Conservation (phyloP, 2,888 invertebrate genomes). For the Dermolepida albohirtum region DNA sequence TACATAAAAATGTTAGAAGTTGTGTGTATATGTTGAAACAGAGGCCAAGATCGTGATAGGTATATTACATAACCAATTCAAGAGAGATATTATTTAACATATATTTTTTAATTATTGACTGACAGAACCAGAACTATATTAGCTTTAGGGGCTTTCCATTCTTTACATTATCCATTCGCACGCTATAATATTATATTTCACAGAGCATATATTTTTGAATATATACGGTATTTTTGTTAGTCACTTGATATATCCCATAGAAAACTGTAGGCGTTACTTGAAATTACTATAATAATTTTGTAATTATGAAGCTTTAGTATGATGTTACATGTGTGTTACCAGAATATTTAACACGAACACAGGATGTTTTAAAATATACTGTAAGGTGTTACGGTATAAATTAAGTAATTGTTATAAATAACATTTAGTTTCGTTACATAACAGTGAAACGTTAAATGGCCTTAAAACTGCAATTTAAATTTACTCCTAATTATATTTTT, state of each 20-base stretch:
- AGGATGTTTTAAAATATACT: too few species aligned
- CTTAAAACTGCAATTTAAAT: too few species aligned
- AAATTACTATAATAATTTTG: slow-evolving; percentile 30
- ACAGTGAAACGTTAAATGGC: too few species aligned
- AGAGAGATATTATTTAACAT: slow-evolving; percentile 45
- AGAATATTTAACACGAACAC: too few species aligned
- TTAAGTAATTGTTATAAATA: too few species aligned
- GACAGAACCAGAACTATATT: slow-evolving; percentile 42
- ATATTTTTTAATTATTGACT: slow-evolving; percentile 45
- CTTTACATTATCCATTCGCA: slow-evolving; percentile 23
- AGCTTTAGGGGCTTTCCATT: slow-evolving; percentile 25
- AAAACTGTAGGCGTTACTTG: slow-evolving; percentile 26
- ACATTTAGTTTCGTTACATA: too few species aligned
- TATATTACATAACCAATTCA: slow-evolving; percentile 45
- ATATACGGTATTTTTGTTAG: slow-evolving; percentile 13
- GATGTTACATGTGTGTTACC: too few species aligned
- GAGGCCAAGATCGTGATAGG: slow-evolving; percentile 45
- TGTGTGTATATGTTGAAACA: slow-evolving; percentile 38
- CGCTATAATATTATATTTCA: slow-evolving; percentile 22
- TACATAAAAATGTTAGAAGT: slow-evolving; percentile 12
- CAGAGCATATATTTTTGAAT: not conserved
- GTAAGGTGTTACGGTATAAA: too few species aligned
- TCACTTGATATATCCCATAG: not conserved
- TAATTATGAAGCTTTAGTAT: not conserved
- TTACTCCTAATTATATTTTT: too few species aligned